Conservation (phyloP, 2,888 invertebrate genomes). For the Allolobophora icterica region DNA sequence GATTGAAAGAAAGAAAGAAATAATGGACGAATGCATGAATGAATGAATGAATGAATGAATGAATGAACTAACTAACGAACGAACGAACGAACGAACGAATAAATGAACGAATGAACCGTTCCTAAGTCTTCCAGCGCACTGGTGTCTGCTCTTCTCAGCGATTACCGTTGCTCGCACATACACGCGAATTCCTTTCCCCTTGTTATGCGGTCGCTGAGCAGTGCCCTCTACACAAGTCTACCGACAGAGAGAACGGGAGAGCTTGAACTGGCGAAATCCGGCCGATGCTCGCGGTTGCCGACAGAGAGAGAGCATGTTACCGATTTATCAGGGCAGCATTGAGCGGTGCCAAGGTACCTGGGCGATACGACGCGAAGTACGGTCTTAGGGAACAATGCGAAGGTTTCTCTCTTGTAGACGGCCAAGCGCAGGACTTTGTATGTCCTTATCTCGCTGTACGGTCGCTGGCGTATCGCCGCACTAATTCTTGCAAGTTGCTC, state of each 20-base stretch:
- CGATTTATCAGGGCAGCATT: slow-evolving; percentile 17
- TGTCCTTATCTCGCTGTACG: neutral
- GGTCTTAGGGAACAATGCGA: neutral
- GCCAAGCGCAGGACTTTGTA: slow-evolving; percentile 4
- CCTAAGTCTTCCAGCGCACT: neutral
- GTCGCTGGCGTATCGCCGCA: neutral
- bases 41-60: neutral
- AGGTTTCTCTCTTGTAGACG: neutral
- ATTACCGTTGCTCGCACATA: neutral
- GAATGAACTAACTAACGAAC: too few relatives aligned
- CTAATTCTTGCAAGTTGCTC: neutral
- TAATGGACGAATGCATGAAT: neutral
- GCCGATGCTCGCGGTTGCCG: neutral
- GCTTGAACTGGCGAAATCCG: neutral
- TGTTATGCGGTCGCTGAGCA: neutral
- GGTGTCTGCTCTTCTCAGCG: neutral
- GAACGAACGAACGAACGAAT: too few relatives aligned
- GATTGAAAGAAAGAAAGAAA: too few relatives aligned
- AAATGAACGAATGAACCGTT: neutral
- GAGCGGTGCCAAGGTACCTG: slow-evolving; percentile 10
- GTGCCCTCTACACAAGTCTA: neutral
- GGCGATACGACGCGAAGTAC: neutral
- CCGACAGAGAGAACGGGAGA: neutral
- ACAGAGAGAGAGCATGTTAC: slow-evolving; percentile 5
- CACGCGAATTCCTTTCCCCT: neutral